A percentile compares a stretch with the other conserved stretches of the same genome.
Conservation (phyloP, 2,888 invertebrate species). For the Aspidiotus rigidus region DNA sequence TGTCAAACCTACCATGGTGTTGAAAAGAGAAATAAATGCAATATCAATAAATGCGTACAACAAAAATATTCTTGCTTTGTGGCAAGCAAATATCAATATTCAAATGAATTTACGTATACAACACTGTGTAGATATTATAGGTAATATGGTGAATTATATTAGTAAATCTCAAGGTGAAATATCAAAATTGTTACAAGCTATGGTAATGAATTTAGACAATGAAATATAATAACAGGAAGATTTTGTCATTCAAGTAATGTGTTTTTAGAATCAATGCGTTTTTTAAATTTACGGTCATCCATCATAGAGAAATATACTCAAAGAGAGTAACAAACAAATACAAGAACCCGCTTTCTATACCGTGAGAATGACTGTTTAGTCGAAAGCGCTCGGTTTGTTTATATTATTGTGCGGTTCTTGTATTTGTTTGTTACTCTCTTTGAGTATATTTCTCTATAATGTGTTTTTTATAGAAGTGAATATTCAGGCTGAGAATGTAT, state of each 20-base stretch:
- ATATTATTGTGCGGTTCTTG: no score
- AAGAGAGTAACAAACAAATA: no score
- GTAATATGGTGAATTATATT: slow-evolving; percentile 39
- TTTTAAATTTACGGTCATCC: no score
- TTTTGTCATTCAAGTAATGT: background rate
- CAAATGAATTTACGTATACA: slow-evolving; percentile 40
- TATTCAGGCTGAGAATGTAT: slow-evolving; percentile 37
- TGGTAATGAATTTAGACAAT: slow-evolving; percentile 1
- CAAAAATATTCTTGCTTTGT: slow-evolving; percentile 36
- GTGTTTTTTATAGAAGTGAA: slow-evolving; percentile 29
- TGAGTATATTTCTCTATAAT: no score
- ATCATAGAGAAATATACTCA: no score
- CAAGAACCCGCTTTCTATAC: no score
- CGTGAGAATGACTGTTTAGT: no score
- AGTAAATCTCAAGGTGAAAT: slow-evolving; percentile 37
- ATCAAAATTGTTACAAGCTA: slow-evolving; percentile 37
- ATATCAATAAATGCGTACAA: slow-evolving; percentile 39
- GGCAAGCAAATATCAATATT: slow-evolving; percentile 40
- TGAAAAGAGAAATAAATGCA: slow-evolving; percentile 26
- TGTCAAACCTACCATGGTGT: slow-evolving; percentile 24
- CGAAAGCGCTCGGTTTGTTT: no score
- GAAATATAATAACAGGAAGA: background rate
- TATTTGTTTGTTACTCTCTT: no score
- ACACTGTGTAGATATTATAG: slow-evolving; percentile 39
- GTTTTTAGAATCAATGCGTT: no score